phyloP scores from a whole-genome alignment of 1,140 invertebrate species.

The Drosophila oshimai region DNA sequence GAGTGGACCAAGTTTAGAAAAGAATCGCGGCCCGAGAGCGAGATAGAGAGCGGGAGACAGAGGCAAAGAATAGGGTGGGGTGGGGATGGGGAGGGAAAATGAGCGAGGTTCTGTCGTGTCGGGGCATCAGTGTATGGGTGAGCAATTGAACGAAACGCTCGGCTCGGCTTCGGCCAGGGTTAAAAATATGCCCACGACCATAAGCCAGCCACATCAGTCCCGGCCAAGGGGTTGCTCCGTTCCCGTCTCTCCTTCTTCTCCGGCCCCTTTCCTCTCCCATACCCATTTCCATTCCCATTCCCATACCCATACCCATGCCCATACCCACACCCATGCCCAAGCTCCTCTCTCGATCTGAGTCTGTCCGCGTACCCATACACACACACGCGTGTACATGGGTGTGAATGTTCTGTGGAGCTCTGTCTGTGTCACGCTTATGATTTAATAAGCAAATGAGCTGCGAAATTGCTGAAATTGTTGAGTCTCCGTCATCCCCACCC shows the following conservation, averaged over 20 bases:
- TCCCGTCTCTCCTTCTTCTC: background rate
- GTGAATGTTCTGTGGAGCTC: constrained; percentile 5
- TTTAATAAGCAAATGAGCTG: constrained; percentile 81
- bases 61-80: too few relatives aligned
- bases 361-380: background rate
- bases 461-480: constrained; percentile 74
- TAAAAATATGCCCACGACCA: constrained; percentile 61
- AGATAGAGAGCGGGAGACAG: background rate
- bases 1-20: constrained; percentile 75
- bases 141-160: constrained; percentile 47
- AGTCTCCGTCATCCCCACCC: background rate
- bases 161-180: constrained; percentile 48
- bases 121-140: constrained; percentile 14
- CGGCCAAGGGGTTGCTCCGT: constrained; percentile 45
- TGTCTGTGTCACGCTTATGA: constrained; percentile 69
- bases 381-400: background rate
- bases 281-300: background rate
- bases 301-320: background rate
- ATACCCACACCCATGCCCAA: background rate
- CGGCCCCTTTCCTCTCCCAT: background rate
- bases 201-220: background rate
- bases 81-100: constrained; percentile 3
- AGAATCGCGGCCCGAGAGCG: constrained; percentile 40
- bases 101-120: background rate
- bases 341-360: constrained; percentile 3